These are phyloP conservation scores for Gnatocerus cornutus DNA, from an alignment of 2,888 invertebrate species.

Conservation along the genomic window DNA sequence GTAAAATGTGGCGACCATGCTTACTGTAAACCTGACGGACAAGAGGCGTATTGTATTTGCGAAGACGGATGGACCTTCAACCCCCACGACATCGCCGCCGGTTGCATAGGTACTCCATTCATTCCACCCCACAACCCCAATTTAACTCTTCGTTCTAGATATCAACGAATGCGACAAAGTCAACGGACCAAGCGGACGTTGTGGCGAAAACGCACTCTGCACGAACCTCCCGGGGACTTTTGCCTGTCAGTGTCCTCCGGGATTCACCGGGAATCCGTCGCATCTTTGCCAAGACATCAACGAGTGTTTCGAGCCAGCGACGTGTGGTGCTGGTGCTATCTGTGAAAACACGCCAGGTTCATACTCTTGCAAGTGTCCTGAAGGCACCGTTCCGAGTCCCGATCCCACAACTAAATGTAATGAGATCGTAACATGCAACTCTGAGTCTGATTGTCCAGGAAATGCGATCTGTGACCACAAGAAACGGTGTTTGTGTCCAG, in stretches of 20 bases:
- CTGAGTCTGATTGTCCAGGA: conserved; percentile 88
- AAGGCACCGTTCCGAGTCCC: conserved; percentile 87
- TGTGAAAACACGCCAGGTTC: conserved; percentile 87
- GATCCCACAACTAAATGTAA: conserved; percentile 88
- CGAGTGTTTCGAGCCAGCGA: conserved; percentile 82
- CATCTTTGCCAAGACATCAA: conserved; percentile 88
- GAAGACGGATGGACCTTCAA: conserved; percentile 96
- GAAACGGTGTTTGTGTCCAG: conserved; percentile 89
- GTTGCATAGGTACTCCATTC: conserved; percentile 82
- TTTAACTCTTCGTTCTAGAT: conserved; percentile 75
- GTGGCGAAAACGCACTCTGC: conserved; percentile 89
- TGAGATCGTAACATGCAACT: conserved; percentile 85
- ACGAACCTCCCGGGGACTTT: conserved; percentile 87
- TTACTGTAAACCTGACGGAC: conserved; percentile 90
- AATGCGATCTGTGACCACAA: conserved; percentile 88
- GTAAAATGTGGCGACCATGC: conserved; percentile 92
- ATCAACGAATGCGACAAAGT: conserved; percentile 91
- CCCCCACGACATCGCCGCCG: conserved; percentile 90
- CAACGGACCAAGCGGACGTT: conserved; percentile 85
- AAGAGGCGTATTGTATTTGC: conserved; percentile 93
- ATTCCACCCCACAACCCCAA: neutral
- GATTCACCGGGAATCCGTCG: conserved; percentile 89
- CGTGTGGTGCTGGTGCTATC: conserved; percentile 87
- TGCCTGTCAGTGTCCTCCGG: conserved; percentile 86
- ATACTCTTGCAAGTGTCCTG: conserved; percentile 86